Evolutionary conservation across 2,888 invertebrate species (phyloP).

Genomic region (Smittia sp.): DNA sequence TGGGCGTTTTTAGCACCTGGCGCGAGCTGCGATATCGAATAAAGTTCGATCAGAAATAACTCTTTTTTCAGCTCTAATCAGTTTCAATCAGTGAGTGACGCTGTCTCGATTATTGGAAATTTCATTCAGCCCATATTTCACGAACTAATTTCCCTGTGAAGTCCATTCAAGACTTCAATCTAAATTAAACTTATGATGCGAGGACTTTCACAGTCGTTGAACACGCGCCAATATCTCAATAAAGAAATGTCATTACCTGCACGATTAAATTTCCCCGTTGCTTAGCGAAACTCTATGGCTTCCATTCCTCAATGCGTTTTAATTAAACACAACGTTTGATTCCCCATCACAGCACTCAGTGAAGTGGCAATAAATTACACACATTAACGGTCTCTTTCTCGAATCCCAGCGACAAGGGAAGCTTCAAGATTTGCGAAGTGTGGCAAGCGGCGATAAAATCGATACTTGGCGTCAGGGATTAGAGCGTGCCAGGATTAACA

Average conservation of each 20-base stretch:
- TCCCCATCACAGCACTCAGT: neutral
- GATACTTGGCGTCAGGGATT: neutral
- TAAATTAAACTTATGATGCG: too few relatives aligned
- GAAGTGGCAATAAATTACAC: conserved; percentile 11
- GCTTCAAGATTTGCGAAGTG: too few relatives aligned
- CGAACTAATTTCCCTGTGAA: too few relatives aligned
- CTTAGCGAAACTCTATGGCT: neutral
- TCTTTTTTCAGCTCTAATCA: too few relatives aligned
- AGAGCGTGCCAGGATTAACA: neutral
- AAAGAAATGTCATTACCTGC: neutral
- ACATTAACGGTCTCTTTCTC: neutral
- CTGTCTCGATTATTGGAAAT: too few relatives aligned
- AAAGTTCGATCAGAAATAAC: too few relatives aligned
- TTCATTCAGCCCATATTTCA: too few relatives aligned
- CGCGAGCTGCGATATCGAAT: too few relatives aligned
- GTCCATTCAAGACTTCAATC: too few relatives aligned
- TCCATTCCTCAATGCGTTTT: neutral
- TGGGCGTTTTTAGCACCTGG: too few relatives aligned
- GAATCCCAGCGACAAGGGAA: neutral
- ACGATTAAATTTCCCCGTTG: neutral
- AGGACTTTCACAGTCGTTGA: neutral
- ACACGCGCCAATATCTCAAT: neutral
- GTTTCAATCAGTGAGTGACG: too few relatives aligned
- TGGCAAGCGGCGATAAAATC: neutral
- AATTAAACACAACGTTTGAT: neutral